Evolutionary conservation across 2,113 vertebrate genomes (phyloP), one percentile per base, ranked within the genome.

Genomic region (Orycteropus afer): DNA sequence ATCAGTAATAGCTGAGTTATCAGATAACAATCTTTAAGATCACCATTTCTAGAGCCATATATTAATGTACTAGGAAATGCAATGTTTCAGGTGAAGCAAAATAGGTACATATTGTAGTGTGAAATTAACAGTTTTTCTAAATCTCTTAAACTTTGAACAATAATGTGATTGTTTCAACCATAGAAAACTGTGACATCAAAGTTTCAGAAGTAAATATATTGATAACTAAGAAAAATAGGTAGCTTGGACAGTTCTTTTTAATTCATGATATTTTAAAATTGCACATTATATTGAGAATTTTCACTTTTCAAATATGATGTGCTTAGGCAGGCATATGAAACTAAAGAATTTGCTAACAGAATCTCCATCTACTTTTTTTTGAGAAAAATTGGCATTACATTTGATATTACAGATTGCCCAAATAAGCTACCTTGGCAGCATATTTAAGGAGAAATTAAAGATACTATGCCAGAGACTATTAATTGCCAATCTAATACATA

Each of bases 121-220:
- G 78, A 93, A 96, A 87, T 63, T 67, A 69, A 78, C 6, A 65
- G 13, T 79, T 86, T 89, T 92, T 53, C 57, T 63, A 17, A 88
- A 73, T 94, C 71, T 91, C 49, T 81, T 74, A 88, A 90, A 5
- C 55, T 94, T 81, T 90, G 53, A 93, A 88, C 22, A 97, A 93
- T 92, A 79, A 90, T 37, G 81, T 57, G 61, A 61, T 80, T 91
- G 71, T 67, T 95, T 71, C 87, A 87, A 78, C 4, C 11, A 59
- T 34, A 89, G n/a, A 82, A 0, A 10, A 27, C n/a, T 86, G 71
- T 65, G 83, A 57, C 45, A 32, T 91, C 49, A 51, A 88, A 85
- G 23, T 85, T 95, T 65, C 73, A 73, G 29, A 84, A 67, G 18
- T 88, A 22, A 76, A 95, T 94, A 86, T 73, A 93, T 88, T 91